Evolutionary conservation across 2,888 invertebrate species (phyloP).

Genomic region (Periphyllus acericola): DNA sequence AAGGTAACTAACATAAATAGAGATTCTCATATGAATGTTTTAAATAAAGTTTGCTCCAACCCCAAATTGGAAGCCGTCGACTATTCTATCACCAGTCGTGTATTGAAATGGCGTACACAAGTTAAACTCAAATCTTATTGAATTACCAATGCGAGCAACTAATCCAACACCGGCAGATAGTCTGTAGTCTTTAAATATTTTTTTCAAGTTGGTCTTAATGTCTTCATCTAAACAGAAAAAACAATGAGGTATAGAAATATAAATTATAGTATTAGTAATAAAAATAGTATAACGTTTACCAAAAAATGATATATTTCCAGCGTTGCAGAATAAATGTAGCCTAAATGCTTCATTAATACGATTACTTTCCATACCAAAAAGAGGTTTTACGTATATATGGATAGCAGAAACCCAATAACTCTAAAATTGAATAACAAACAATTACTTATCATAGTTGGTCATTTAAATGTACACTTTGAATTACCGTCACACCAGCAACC

Average conservation of each 20-base stretch:
- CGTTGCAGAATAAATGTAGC: constrained; percentile 60
- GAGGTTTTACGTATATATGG: constrained; percentile 54
- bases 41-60: constrained; percentile 84
- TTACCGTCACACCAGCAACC: constrained; percentile 48
- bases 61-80: constrained; percentile 84
- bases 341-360: constrained; percentile 42
- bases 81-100: constrained; percentile 67
- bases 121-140: constrained; percentile 56
- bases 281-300: constrained; percentile 4
- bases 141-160: constrained; percentile 47
- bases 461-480: not conserved
- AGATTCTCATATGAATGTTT: not conserved
- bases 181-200: constrained; percentile 44
- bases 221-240: constrained; percentile 35
- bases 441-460: not conserved
- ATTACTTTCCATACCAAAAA: constrained; percentile 42
- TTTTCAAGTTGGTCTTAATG: not conserved
- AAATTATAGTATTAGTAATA: not conserved
- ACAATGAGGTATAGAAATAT: not conserved
- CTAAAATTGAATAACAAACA: not conserved
- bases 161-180: constrained; percentile 50
- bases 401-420: constrained; percentile 57
- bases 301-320: constrained; percentile 55
- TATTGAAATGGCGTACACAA: constrained; percentile 53
- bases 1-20: constrained; percentile 27